Percentiles rank a stretch among this genome's conserved stretches.
Conservation (phyloP, 2,113 vertebrate species). For the Macrotis lagotis region DNA sequence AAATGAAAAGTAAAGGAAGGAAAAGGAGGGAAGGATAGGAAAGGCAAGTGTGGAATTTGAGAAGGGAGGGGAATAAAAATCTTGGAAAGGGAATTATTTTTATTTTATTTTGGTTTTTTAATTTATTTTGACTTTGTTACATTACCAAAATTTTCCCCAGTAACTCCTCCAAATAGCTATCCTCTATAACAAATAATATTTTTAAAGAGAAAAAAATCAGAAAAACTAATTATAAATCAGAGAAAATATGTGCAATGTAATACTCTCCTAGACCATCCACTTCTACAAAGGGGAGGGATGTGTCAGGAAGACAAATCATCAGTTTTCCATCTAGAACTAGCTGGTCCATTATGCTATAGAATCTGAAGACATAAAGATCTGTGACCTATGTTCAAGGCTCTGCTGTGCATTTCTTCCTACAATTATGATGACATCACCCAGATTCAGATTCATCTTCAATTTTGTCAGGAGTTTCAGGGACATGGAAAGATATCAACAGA, state of each 20-base stretch:
- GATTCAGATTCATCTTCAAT: constrained; percentile 64
- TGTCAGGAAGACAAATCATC: not conserved
- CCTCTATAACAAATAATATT: not conserved
- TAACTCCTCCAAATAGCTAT: not conserved
- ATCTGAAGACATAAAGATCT: not conserved
- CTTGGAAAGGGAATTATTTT: not conserved
- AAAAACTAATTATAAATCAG: not conserved
- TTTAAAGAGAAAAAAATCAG: not conserved
- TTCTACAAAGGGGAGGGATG: not conserved
- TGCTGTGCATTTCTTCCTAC: not conserved
- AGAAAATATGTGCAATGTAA: not conserved
- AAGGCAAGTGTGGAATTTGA: not conserved
- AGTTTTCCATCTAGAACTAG: not conserved
- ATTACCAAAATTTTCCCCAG: not conserved
- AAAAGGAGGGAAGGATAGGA: not conserved
- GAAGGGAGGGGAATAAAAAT: not conserved
- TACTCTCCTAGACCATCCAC: not conserved
- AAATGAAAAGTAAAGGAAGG: not conserved
- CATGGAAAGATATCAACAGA: constrained; percentile 41
- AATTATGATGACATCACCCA: constrained; percentile 67
- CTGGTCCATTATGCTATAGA: not conserved
- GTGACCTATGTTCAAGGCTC: not conserved
- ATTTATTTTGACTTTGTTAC: not conserved
- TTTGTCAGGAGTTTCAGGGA: constrained; percentile 66
- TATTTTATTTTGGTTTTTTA: not conserved